Conservation (phyloP, 2,888 invertebrate genomes). For the Heliconius ethilla region DNA sequence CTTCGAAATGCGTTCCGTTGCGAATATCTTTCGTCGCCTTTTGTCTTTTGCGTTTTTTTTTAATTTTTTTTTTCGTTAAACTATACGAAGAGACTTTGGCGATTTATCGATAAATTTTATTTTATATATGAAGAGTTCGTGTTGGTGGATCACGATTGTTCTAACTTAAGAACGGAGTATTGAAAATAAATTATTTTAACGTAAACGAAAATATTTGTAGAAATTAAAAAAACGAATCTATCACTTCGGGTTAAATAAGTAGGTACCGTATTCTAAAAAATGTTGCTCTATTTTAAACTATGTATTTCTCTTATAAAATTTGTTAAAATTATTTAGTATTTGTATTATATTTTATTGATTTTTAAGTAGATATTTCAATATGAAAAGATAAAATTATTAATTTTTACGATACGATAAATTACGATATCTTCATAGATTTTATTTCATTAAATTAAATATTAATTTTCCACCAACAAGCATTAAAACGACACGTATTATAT, state of each 20-base stretch:
- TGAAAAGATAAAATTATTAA: no score
- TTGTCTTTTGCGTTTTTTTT: slow-evolving; percentile 59
- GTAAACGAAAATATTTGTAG: neutral
- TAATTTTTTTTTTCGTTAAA: slow-evolving; percentile 61
- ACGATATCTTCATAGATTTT: no score
- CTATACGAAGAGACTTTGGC: slow-evolving; percentile 57
- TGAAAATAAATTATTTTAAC: slow-evolving; percentile 5
- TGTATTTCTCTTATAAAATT: no score
- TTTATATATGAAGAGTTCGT: slow-evolving; percentile 69
- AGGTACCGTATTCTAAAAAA: neutral
- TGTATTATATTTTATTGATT: neutral
- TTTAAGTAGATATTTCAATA: neutral
- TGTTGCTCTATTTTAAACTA: neutral
- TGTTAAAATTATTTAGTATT: neutral
- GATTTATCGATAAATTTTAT: slow-evolving; percentile 69
- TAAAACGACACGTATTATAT: slow-evolving; percentile 11
- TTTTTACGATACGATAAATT: no score
- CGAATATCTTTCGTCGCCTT: slow-evolving; percentile 80
- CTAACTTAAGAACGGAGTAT: neutral
- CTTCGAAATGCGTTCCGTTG: slow-evolving; percentile 78
- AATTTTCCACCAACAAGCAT: slow-evolving; percentile 33
- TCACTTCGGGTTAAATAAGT: neutral
- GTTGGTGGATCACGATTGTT: slow-evolving; percentile 73
- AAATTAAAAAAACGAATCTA: neutral
- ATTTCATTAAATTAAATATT: slow-evolving; percentile 22